Evolutionary conservation across 2,888 invertebrate genomes (phyloP).

Genomic region (Hydriomena furcata): DNA sequence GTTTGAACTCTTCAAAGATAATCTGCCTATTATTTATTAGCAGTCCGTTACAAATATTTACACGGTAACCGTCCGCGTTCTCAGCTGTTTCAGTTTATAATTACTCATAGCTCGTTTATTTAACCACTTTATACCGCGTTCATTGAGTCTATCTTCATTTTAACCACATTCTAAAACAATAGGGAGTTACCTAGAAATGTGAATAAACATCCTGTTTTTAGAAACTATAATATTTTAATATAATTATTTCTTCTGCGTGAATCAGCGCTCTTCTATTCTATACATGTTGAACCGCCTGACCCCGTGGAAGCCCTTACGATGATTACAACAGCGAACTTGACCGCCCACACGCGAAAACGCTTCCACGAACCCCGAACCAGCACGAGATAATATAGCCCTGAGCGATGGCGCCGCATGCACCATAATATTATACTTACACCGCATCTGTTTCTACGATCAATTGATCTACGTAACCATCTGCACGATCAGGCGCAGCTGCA

Average conservation of each 20-base stretch:
- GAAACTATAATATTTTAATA: slow-evolving; percentile 48
- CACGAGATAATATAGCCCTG: slow-evolving; percentile 38
- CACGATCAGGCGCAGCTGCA: slow-evolving; percentile 32
- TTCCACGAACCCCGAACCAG: slow-evolving; percentile 48
- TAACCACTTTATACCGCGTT: slow-evolving; percentile 42
- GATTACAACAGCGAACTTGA: slow-evolving; percentile 72
- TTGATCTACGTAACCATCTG: slow-evolving; percentile 37
- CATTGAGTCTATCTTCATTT: slow-evolving; percentile 43
- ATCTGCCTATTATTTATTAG: slow-evolving; percentile 26
- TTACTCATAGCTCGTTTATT: slow-evolving; percentile 40
- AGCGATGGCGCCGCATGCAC: slow-evolving; percentile 21
- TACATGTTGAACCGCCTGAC: slow-evolving; percentile 65
- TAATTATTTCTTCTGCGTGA: slow-evolving; percentile 57
- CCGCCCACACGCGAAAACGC: slow-evolving; percentile 67
- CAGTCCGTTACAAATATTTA: slow-evolving; percentile 28
- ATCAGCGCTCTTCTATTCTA: slow-evolving; percentile 61
- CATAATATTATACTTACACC: slow-evolving; percentile 18
- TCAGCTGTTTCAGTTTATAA: slow-evolving; percentile 37
- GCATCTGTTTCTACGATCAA: slow-evolving; percentile 48
- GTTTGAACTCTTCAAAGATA: slow-evolving; percentile 15
- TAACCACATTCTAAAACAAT: slow-evolving; percentile 58
- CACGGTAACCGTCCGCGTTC: slow-evolving; percentile 34
- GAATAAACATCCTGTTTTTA: slow-evolving; percentile 60
- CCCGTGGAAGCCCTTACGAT: slow-evolving; percentile 56
- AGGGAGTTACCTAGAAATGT: slow-evolving; percentile 50